phyloP scores from a whole-genome alignment of 92 coral and sea anemone genomes.

The Palythoa grandis region DNA sequence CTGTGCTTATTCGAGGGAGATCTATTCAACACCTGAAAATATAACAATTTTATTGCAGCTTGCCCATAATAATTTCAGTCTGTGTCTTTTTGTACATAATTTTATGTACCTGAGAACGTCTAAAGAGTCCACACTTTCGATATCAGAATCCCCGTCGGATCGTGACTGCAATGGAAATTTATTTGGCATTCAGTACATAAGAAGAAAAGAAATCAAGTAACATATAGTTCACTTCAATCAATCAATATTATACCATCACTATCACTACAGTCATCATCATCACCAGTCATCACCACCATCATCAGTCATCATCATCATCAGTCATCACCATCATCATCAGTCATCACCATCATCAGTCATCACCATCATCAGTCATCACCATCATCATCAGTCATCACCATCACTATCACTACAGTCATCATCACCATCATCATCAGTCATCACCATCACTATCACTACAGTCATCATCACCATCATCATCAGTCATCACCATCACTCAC shows the following conservation, averaged over 20 bases:
- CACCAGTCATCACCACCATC: not conserved
- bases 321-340: too few species aligned
- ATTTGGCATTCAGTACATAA: not conserved
- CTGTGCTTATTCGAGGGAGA: too few species aligned
- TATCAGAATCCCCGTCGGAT: conserved; percentile 82
- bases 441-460: too few species aligned
- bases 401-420: too few species aligned
- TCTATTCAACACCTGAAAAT: too few species aligned
- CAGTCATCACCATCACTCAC: too few species aligned
- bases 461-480: too few species aligned
- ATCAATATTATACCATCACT: not conserved
- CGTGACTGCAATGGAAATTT: conserved; percentile 41
- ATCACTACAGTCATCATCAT: not conserved
- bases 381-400: too few species aligned
- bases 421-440: too few species aligned
- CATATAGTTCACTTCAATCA: not conserved
- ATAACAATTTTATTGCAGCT: not conserved
- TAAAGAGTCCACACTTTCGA: conserved; percentile 92
- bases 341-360: too few species aligned
- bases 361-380: too few species aligned
- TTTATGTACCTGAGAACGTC: conserved; percentile 72
- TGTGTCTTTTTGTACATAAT: not conserved
- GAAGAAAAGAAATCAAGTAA: not conserved
- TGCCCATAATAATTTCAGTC: not conserved
- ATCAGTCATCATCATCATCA: not conserved